A percentile compares a stretch with the other conserved stretches of the same genome.
Evolutionary conservation across 2,113 vertebrate species (phyloP).

Genomic region (Emydocephalus ijimae): DNA sequence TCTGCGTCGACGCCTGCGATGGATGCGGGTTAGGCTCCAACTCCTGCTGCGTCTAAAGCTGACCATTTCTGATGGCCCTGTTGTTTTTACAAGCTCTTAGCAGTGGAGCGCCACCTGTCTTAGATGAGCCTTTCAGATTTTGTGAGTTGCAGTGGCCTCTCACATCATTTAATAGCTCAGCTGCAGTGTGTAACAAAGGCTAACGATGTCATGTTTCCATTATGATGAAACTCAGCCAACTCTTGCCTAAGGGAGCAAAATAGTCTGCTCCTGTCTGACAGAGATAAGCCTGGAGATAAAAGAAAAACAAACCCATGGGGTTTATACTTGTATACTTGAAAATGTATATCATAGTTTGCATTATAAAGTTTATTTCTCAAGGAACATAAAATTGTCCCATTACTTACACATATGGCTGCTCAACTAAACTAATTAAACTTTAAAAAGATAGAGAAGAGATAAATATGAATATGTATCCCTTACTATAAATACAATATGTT

Average conservation of each 20-base stretch:
- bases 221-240: neutral
- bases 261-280: neutral
- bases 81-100: neutral
- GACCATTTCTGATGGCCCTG: slow-evolving; percentile 10
- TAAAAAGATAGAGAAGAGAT: neutral
- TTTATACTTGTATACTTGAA: neutral
- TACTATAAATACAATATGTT: neutral
- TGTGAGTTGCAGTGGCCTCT: neutral
- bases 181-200: neutral
- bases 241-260: neutral
- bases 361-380: neutral
- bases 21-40: neutral
- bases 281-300: neutral
- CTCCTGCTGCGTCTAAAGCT: slow-evolving; percentile 11
- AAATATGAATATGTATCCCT: neutral
- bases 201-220: neutral
- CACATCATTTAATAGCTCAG: neutral
- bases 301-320: too few species aligned
- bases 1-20: neutral
- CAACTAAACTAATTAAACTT: neutral
- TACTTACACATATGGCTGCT: neutral
- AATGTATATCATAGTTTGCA: neutral
- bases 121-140: slow-evolving; percentile 14
- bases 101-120: slow-evolving; percentile 11
- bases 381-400: neutral